Conservation (phyloP, 2,113 vertebrate species). For the Equus przewalskii region DNA sequence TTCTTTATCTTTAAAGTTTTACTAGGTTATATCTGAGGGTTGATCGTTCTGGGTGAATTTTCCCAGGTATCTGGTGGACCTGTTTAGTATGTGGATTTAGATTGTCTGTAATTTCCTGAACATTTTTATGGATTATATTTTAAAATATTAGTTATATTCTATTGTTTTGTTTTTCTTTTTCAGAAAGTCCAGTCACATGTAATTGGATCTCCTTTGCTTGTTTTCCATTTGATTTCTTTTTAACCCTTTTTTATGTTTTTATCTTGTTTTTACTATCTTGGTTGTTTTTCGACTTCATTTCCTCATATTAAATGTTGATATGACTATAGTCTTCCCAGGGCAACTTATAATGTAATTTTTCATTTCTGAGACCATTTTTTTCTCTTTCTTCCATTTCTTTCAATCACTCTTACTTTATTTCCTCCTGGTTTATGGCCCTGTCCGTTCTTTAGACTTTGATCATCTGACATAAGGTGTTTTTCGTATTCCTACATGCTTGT, state of each 20-base stretch:
- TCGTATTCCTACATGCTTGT: neutral
- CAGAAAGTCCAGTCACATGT: neutral
- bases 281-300: neutral
- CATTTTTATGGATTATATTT: neutral
- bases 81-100: neutral
- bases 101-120: neutral
- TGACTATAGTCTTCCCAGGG: neutral
- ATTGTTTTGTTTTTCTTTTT: neutral
- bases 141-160: neutral
- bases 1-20: neutral
- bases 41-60: neutral
- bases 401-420: neutral
- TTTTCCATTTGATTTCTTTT: neutral
- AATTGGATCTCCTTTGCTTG: neutral
- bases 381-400: neutral
- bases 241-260: neutral
- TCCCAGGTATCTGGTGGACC: neutral
- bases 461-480: neutral
- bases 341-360: slow-evolving; percentile 12
- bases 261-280: slow-evolving; percentile 6
- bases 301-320: neutral
- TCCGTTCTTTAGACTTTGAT: slow-evolving; percentile 13
- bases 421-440: neutral
- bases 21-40: neutral
- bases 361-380: neutral